Conservation (phyloP, 92 coral and sea anemone genomes). For the Parazoanthus swiftii region DNA sequence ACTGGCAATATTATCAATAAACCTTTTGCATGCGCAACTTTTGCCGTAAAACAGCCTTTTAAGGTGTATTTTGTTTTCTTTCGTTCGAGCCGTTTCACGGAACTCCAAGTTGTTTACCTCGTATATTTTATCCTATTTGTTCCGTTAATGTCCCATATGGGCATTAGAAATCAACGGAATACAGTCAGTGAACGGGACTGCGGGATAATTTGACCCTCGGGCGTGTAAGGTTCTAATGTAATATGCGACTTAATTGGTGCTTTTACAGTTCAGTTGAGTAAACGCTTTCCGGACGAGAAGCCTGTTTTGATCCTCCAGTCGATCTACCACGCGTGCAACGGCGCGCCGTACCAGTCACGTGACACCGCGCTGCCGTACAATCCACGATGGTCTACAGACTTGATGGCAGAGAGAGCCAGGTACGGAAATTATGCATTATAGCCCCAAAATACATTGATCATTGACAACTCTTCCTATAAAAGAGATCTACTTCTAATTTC, state of each 20-base stretch:
- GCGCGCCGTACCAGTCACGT: slow-evolving; percentile 63
- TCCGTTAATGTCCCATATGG: too few relatives aligned
- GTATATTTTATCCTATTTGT: too few relatives aligned
- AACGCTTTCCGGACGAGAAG: slow-evolving; percentile 85
- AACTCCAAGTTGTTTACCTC: too few relatives aligned
- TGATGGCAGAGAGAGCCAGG: slow-evolving; percentile 92
- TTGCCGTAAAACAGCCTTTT: too few relatives aligned
- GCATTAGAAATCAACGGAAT: too few relatives aligned
- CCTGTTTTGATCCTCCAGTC: slow-evolving; percentile 82
- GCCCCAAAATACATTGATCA: not conserved
- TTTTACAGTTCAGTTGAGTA: slow-evolving; percentile 64
- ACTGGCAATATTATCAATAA: too few relatives aligned
- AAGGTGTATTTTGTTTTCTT: too few relatives aligned
- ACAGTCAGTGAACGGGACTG: too few relatives aligned
- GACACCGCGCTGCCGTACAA: slow-evolving; percentile 81
- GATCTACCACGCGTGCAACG: slow-evolving; percentile 77
- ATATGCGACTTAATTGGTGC: not conserved
- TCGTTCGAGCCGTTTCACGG: too few relatives aligned
- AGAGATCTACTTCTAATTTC: not conserved
- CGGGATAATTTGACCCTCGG: too few relatives aligned
- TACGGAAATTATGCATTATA: not conserved
- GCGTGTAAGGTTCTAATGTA: too few relatives aligned
- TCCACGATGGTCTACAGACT: slow-evolving; percentile 82
- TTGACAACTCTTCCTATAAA: not conserved
- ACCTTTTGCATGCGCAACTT: too few relatives aligned